Conservation (phyloP, 1,140 invertebrate genomes). For the Episyrphus balteatus region DNA sequence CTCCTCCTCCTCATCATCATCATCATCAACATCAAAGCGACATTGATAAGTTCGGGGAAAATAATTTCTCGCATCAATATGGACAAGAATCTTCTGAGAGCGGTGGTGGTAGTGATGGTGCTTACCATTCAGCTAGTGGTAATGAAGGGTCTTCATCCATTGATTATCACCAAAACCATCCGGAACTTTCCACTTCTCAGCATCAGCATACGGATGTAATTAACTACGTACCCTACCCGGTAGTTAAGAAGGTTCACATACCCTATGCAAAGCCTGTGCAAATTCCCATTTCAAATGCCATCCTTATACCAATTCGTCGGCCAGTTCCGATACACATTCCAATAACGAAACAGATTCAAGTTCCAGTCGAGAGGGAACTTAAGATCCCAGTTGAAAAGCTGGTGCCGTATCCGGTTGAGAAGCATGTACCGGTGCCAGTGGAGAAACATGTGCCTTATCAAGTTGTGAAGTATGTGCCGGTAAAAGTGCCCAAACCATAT, state of each 20-base stretch:
- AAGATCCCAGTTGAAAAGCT: slow-evolving; percentile 59
- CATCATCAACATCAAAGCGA: too few relatives aligned
- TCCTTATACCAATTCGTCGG: slow-evolving; percentile 56
- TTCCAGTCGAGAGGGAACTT: slow-evolving; percentile 58
- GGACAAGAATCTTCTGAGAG: too few relatives aligned
- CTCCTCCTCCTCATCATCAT: too few relatives aligned
- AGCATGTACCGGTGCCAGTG: slow-evolving; percentile 58
- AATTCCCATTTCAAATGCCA: slow-evolving; percentile 56
- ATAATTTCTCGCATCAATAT: too few relatives aligned
- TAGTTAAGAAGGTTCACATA: slow-evolving; percentile 56
- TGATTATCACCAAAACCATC: too few relatives aligned
- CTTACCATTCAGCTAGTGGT: too few relatives aligned
- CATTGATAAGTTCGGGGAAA: too few relatives aligned
- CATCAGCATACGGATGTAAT: slow-evolving; percentile 54
- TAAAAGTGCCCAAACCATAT: slow-evolving; percentile 60
- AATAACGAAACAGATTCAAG: slow-evolving; percentile 55
- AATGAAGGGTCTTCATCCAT: too few relatives aligned
- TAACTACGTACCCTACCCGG: slow-evolving; percentile 53
- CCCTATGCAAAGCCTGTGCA: slow-evolving; percentile 53
- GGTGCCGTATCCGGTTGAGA: slow-evolving; percentile 59
- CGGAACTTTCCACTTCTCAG: too few relatives aligned
- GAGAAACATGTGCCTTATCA: slow-evolving; percentile 59
- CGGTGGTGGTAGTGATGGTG: too few relatives aligned
- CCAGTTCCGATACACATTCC: slow-evolving; percentile 64
- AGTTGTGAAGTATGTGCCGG: slow-evolving; percentile 58